Conservation (phyloP, 2,797 vertebrate genomes). For the Macrochelys suwanniensis region DNA sequence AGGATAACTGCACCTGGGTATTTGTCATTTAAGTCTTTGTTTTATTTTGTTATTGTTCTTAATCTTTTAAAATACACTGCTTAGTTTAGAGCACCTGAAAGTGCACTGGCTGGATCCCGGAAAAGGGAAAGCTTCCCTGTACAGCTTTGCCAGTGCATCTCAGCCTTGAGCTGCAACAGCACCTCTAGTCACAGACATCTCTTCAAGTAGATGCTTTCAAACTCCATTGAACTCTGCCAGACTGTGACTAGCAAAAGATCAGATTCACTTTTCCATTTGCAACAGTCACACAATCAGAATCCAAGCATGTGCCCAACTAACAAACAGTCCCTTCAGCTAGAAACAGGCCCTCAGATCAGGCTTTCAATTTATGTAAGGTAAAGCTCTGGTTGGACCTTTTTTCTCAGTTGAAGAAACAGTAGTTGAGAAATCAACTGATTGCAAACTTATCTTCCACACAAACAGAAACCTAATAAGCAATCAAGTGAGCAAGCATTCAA, state of each 20-base stretch:
- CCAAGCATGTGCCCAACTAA: fast-evolving
- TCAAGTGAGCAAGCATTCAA: neutral
- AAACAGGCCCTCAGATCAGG: neutral
- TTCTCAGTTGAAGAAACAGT: neutral
- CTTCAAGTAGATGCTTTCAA: neutral
- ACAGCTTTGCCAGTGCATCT: neutral
- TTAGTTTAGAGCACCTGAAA: neutral
- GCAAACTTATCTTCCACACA: neutral
- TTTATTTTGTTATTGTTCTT: fast-evolving
- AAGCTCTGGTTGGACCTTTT: neutral
- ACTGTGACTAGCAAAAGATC: neutral
- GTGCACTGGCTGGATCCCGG: neutral
- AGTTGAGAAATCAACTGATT: neutral
- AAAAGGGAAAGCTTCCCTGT: neutral
- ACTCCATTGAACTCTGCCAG: neutral
- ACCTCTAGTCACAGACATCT: neutral
- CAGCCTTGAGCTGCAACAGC: neutral
- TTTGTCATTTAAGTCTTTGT: neutral
- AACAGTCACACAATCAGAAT: neutral
- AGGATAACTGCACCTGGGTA: neutral
- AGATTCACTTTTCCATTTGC: neutral
- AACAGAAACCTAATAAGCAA: neutral
- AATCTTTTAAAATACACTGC: neutral
- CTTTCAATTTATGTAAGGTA: constrained; percentile 5
- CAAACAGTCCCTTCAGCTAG: neutral